phyloP scores from a whole-genome alignment of 2,888 invertebrate species.

The Deilephila elpenor region DNA sequence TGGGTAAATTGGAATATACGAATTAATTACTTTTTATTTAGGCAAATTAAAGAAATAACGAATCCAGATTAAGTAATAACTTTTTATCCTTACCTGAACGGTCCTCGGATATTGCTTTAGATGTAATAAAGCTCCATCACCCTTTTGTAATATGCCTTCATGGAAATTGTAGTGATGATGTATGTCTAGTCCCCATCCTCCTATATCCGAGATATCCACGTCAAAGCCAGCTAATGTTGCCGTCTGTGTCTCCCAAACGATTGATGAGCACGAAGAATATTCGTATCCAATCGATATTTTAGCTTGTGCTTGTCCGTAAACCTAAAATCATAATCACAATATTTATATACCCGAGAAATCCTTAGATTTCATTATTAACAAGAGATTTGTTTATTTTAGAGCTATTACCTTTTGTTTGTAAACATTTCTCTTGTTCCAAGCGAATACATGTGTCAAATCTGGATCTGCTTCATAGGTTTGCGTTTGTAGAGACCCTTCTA shows the following conservation, averaged over 20 bases:
- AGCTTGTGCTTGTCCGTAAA: conserved; percentile 94
- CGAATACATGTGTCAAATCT: conserved; percentile 96
- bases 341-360: background rate
- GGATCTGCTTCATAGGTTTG: conserved; percentile 98
- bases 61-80: background rate
- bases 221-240: conserved; percentile 97
- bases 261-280: conserved; percentile 92
- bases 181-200: conserved; percentile 98
- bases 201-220: conserved; percentile 98
- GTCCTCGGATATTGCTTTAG: conserved; percentile 96
- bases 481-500: conserved; percentile 96
- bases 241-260: conserved; percentile 98
- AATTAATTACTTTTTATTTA: no score
- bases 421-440: conserved; percentile 99
- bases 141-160: conserved; percentile 98
- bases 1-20: no score
- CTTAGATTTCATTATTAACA: no score
- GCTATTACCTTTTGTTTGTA: conserved; percentile 94
- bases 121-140: conserved; percentile 97
- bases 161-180: conserved; percentile 99
- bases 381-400: no score
- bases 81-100: conserved; percentile 84
- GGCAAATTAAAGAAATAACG: background rate
- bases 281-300: conserved; percentile 97
- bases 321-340: conserved; percentile 52